Conservation (phyloP, 2,888 invertebrate genomes). For the Crocallis elinguaria region DNA sequence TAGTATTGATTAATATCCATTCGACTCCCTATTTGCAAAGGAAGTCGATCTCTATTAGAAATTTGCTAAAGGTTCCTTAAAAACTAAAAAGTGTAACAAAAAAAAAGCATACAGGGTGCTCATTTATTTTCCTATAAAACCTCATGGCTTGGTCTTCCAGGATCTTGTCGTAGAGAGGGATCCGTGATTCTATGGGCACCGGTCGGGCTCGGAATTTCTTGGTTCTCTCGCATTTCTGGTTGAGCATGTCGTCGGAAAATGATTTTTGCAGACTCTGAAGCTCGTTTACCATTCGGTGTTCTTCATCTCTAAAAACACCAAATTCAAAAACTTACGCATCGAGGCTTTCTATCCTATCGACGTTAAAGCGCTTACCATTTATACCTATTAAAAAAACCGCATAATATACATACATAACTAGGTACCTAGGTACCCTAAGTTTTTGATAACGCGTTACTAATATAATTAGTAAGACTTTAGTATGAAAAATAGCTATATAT, state of each 20-base stretch:
- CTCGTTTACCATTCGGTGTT: slow-evolving; percentile 84
- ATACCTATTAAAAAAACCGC: too few species aligned
- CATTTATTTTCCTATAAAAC: slow-evolving; percentile 64
- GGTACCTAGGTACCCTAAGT: too few species aligned
- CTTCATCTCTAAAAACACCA: slow-evolving; percentile 85
- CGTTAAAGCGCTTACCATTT: too few species aligned
- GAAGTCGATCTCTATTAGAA: background rate
- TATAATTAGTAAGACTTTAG: too few species aligned
- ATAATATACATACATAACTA: too few species aligned
- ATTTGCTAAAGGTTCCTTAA: slow-evolving; percentile 1
- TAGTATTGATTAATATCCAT: too few species aligned
- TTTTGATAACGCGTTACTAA: too few species aligned
- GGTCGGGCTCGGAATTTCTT: slow-evolving; percentile 85
- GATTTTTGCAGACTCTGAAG: slow-evolving; percentile 73
- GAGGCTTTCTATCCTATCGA: too few species aligned
- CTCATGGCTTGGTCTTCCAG: slow-evolving; percentile 89
- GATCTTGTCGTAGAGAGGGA: slow-evolving; percentile 89
- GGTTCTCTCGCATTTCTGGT: slow-evolving; percentile 74
- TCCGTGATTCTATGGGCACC: slow-evolving; percentile 88
- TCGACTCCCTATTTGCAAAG: too few species aligned
- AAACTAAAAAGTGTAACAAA: slow-evolving; percentile 44
- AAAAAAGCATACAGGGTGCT: slow-evolving; percentile 59
- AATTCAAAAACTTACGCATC: too few species aligned
- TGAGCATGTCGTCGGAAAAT: slow-evolving; percentile 76
- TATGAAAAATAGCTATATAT: too few species aligned